phyloP scores from a whole-genome alignment of 2,797 vertebrate genomes.

The Macroramphosus scolopax region DNA sequence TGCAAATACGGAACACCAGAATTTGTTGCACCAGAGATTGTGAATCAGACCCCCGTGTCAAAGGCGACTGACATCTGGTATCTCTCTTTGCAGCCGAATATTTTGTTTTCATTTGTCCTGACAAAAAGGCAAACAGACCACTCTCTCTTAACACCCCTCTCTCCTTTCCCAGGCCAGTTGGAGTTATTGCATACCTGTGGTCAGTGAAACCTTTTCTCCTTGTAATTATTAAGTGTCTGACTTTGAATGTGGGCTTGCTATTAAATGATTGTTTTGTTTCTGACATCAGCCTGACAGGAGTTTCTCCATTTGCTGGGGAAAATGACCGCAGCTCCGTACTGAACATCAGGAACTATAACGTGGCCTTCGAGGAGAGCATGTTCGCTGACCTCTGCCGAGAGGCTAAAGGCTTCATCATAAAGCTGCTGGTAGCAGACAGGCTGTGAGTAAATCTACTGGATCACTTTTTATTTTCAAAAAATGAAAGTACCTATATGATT shows the following conservation, averaged over 20 bases:
- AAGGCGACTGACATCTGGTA: conserved; percentile 92
- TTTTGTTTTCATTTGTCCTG: not conserved
- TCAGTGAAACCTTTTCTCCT: conserved; percentile 66
- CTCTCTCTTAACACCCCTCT: conserved; percentile 5
- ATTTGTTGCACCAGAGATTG: conserved; percentile 95
- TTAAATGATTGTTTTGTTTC: conserved; percentile 12
- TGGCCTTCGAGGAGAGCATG: conserved; percentile 94
- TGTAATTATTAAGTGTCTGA: no score
- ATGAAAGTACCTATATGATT: no score
- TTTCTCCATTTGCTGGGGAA: conserved; percentile 95
- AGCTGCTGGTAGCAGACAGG: conserved; percentile 90
- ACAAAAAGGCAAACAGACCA: not conserved
- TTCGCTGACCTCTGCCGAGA: conserved; percentile 91
- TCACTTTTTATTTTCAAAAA: no score
- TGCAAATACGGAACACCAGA: conserved; percentile 96
- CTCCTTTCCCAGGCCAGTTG: conserved; percentile 83
- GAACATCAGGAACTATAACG: conserved; percentile 95
- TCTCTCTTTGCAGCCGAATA: not conserved
- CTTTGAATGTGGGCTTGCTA: not conserved
- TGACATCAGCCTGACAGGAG: conserved; percentile 86
- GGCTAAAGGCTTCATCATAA: conserved; percentile 95
- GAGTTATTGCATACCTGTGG: conserved; percentile 93
- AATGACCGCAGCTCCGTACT: conserved; percentile 91
- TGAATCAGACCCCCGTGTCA: conserved; percentile 93
- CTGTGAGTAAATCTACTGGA: conserved; percentile 82